These are phyloP conservation scores for Lacerta agilis DNA, from an alignment of 2,797 vertebrate species.

Conservation along the genomic window DNA sequence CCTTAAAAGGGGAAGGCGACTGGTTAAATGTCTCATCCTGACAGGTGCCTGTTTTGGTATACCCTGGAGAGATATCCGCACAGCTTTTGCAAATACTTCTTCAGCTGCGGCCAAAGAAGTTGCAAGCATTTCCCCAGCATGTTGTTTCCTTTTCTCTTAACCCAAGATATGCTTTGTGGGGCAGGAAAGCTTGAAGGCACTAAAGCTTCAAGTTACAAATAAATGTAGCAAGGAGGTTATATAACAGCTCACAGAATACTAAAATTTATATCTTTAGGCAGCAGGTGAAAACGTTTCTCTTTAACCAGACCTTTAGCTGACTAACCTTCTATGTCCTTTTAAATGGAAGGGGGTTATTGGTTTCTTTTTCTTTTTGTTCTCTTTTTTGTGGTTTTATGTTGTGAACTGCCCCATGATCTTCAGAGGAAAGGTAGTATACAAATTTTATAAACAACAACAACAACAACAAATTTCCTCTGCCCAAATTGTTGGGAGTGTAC, in stretches of 20 bases:
- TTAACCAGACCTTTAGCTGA: too few relatives aligned
- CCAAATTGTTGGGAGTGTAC: neutral
- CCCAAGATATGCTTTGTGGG: neutral
- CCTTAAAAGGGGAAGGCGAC: neutral
- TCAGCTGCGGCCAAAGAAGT: neutral
- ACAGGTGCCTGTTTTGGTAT: neutral
- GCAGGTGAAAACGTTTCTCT: too few relatives aligned
- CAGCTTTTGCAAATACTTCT: neutral
- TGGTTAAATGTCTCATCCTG: conserved; percentile 7
- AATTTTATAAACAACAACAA: too few relatives aligned
- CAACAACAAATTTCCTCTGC: neutral
- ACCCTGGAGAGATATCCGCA: neutral
- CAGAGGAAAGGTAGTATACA: too few relatives aligned
- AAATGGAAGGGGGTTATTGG: too few relatives aligned
- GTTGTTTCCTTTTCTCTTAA: neutral
- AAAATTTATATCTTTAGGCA: neutral
- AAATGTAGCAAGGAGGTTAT: neutral
- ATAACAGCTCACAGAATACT: neutral
- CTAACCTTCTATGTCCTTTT: too few relatives aligned
- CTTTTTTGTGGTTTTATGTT: too few relatives aligned
- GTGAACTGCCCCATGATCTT: too few relatives aligned
- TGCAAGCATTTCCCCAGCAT: neutral
- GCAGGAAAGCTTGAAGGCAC: neutral
- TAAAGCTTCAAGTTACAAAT: neutral
- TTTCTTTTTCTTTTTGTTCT: too few relatives aligned